Percentiles rank a stretch among this genome's conserved stretches.
These are phyloP conservation scores for Panagrolaimus sp. DNA, from an alignment of 1,140 invertebrate genomes.

Conservation along the genomic window DNA sequence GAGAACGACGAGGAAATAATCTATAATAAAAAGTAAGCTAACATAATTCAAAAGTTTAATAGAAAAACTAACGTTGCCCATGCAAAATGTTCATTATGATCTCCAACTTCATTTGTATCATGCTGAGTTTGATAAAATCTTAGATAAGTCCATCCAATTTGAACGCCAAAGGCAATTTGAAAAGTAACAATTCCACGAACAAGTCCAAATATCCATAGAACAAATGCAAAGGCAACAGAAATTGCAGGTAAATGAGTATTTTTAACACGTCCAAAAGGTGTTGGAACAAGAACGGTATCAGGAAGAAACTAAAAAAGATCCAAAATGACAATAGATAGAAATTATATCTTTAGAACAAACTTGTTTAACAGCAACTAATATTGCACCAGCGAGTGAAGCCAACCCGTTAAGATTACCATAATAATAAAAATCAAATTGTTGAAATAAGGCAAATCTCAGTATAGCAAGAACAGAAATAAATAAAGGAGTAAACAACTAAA, in stretches of 20 bases:
- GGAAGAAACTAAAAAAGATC: slow-evolving; percentile 39
- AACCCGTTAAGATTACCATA: slow-evolving; percentile 31
- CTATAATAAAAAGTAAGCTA: slow-evolving; percentile 23
- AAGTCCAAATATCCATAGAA: slow-evolving; percentile 30
- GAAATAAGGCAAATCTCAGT: slow-evolving; percentile 26
- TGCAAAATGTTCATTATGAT: slow-evolving; percentile 41
- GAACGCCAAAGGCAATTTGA: slow-evolving; percentile 35
- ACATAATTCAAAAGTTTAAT: neutral
- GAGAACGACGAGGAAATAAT: slow-evolving; percentile 31
- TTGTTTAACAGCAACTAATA: slow-evolving; percentile 46
- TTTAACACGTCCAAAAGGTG: slow-evolving; percentile 42
- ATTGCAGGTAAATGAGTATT: slow-evolving; percentile 39
- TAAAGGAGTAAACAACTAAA: slow-evolving; percentile 30
- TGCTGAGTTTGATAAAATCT: slow-evolving; percentile 37
- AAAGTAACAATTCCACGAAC: slow-evolving; percentile 27
- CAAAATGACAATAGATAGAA: neutral
- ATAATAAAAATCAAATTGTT: slow-evolving; percentile 28
- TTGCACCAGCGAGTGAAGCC: slow-evolving; percentile 28
- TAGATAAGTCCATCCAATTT: slow-evolving; percentile 44
- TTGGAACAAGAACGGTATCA: slow-evolving; percentile 37
- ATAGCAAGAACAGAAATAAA: slow-evolving; percentile 26
- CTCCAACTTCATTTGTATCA: slow-evolving; percentile 37
- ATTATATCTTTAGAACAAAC: slow-evolving; percentile 18
- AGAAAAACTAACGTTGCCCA: slow-evolving; percentile 37
- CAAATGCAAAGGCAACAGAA: slow-evolving; percentile 5